Conservation (phyloP, 2,888 invertebrate species). For the Drosophila ezoana region DNA sequence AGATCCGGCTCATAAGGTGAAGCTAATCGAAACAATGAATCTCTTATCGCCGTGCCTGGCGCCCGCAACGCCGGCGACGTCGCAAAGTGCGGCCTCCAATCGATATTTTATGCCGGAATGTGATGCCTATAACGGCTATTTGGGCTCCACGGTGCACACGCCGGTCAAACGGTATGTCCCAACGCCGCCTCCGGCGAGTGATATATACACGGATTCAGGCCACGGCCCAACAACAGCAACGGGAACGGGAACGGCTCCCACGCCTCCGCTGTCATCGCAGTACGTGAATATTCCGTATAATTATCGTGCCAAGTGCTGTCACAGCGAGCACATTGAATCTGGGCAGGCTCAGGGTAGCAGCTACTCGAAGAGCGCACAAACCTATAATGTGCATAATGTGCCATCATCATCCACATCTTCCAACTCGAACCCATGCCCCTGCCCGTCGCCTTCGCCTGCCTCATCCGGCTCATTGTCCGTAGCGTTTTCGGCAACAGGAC, state of each 20-base stretch:
- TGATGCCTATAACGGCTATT: conserved; percentile 80
- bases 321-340: conserved; percentile 38
- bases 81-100: conserved; percentile 8
- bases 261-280: conserved; percentile 32
- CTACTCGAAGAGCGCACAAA: conserved; percentile 49
- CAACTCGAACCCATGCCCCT: conserved; percentile 19
- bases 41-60: conserved; percentile 8
- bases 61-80: conserved; percentile 2
- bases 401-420: conserved; percentile 19
- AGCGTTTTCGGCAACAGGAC: conserved; percentile 29
- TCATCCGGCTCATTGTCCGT: conserved; percentile 44
- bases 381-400: conserved; percentile 36
- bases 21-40: conserved; percentile 30
- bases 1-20: conserved; percentile 61
- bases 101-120: conserved; percentile 71
- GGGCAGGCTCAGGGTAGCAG: conserved; percentile 18
- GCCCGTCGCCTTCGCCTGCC: conserved; percentile 45
- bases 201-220: conserved; percentile 60
- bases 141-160: conserved; percentile 84
- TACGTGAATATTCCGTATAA: conserved; percentile 80
- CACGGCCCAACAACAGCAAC: conserved; percentile 3
- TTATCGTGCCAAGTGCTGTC: conserved; percentile 83
- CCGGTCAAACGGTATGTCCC: conserved; percentile 85
- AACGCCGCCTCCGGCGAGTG: conserved; percentile 83
- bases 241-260: conserved; percentile 42